phyloP scores from a whole-genome alignment of 2,888 invertebrate species.

The Siphonodentalium dalli region DNA sequence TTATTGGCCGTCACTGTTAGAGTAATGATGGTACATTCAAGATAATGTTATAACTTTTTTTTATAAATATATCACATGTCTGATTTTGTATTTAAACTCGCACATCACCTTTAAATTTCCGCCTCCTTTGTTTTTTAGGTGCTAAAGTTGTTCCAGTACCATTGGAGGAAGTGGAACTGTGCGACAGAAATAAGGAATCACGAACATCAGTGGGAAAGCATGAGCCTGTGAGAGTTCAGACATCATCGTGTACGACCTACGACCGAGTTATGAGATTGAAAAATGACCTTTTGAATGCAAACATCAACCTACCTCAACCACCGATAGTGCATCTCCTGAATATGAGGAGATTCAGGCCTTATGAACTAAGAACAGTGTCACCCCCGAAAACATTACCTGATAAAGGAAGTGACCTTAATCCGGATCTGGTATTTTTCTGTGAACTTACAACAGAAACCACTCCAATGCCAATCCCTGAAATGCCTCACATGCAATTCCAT shows the following conservation, averaged over 20 bases:
- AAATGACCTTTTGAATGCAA: slow-evolving; percentile 8
- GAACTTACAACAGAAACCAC: background rate
- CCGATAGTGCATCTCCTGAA: slow-evolving; percentile 14
- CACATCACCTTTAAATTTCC: no score
- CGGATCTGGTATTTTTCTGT: background rate
- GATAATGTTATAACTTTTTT: no score
- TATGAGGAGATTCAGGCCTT: slow-evolving; percentile 4
- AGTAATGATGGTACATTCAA: no score
- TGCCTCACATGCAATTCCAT: no score
- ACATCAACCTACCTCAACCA: slow-evolving; percentile 2
- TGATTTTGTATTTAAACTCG: no score
- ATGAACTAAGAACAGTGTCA: background rate
- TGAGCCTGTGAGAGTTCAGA: no score
- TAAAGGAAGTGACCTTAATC: background rate
- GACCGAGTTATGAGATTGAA: slow-evolving; percentile 6
- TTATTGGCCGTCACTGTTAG: no score
- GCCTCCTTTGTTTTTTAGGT: no score
- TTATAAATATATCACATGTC: no score
- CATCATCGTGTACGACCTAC: no score
- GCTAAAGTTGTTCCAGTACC: background rate
- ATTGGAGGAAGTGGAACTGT: background rate
- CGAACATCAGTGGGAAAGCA: no score
- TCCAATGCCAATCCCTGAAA: slow-evolving; percentile 10
- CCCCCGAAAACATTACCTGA: background rate
- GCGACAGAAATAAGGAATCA: background rate